These are phyloP conservation scores for Plecturocebus donacophilus DNA, from an alignment of 2,113 vertebrate genomes.

Conservation along the genomic window DNA sequence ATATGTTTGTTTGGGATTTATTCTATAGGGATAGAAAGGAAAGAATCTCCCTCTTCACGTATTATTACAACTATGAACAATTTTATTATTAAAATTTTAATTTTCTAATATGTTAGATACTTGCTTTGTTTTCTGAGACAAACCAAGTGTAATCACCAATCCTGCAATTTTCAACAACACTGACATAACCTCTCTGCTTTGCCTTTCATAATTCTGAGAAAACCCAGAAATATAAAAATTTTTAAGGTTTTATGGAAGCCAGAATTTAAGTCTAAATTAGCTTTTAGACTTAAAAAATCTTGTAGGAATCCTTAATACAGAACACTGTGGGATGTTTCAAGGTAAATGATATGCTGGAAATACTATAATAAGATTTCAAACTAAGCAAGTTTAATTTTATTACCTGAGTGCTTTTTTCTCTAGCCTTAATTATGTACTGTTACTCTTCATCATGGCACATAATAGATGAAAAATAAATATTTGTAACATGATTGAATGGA, in stretches of 20 bases:
- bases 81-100: constrained; percentile 32
- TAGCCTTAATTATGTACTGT: background rate
- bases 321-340: constrained; percentile 9
- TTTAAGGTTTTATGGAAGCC: constrained; percentile 11
- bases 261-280: constrained; percentile 25
- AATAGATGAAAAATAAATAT: constrained; percentile 6
- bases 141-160: background rate
- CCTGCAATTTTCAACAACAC: background rate
- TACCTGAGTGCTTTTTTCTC: background rate
- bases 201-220: constrained; percentile 31
- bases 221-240: background rate
- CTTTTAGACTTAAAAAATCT: background rate
- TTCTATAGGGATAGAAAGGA: background rate
- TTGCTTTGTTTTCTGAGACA: constrained; percentile 21
- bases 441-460: background rate
- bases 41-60: background rate
- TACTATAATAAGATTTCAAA: constrained; percentile 39
- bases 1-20: background rate
- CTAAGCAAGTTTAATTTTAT: constrained; percentile 11
- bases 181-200: background rate
- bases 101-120: background rate
- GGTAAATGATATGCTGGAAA: constrained; percentile 10
- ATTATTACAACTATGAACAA: background rate
- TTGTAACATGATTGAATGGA: background rate
- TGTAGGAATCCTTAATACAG: background rate